Evolutionary conservation across 1,140 invertebrate species (phyloP).

Genomic region (Rhagoletis zephyria): DNA sequence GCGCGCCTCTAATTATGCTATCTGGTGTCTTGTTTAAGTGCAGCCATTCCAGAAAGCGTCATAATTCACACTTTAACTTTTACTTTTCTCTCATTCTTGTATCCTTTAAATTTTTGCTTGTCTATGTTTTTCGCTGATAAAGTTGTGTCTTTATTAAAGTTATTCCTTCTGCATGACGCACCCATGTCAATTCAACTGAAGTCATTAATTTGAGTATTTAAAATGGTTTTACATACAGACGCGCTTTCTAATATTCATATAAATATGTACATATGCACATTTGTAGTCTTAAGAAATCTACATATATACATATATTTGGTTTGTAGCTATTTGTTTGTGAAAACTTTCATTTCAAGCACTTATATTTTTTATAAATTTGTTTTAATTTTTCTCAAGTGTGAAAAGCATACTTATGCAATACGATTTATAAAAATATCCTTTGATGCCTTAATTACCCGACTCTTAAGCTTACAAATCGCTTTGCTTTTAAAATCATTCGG

Average conservation of each 20-base stretch:
- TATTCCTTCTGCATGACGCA: too few species aligned
- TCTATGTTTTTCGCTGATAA: neutral
- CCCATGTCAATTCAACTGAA: neutral
- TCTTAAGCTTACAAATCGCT: neutral
- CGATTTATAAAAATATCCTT: neutral
- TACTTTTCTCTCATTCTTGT: neutral
- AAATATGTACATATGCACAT: too few species aligned
- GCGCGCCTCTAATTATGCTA: slow-evolving; percentile 19
- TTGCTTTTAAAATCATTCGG: neutral
- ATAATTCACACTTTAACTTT: neutral
- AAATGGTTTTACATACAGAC: too few species aligned
- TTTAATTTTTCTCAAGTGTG: neutral
- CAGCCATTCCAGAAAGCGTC: neutral
- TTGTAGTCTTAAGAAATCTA: too few species aligned
- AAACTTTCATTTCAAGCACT: neutral
- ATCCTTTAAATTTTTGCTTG: neutral
- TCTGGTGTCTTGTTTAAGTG: neutral
- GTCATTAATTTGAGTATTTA: neutral
- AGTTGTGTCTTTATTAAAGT: neutral
- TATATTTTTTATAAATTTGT: neutral
- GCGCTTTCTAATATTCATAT: too few species aligned
- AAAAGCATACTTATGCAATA: neutral
- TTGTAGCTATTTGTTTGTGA: neutral
- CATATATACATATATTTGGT: neutral
- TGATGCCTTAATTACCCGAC: too few species aligned